These are phyloP conservation scores for Kryptolebias ocellatus DNA, from an alignment of 2,797 vertebrate species.

Conservation along the genomic window DNA sequence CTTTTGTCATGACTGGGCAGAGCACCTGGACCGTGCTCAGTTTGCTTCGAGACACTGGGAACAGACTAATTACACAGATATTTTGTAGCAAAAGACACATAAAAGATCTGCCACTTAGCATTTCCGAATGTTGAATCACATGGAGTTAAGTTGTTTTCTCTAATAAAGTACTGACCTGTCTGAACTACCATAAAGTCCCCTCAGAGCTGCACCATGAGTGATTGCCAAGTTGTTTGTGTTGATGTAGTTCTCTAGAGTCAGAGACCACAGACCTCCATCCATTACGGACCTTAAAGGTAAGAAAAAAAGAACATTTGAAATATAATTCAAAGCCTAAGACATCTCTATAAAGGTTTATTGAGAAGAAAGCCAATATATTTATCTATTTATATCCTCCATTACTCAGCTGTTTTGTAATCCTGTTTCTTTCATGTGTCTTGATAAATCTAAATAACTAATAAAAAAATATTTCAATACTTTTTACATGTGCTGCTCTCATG, in stretches of 20 bases:
- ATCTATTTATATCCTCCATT: too few relatives aligned
- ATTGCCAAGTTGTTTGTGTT: slow-evolving; percentile 58
- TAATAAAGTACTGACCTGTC: slow-evolving; percentile 82
- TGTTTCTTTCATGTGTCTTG: too few relatives aligned
- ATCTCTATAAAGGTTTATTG: too few relatives aligned
- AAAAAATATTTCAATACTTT: too few relatives aligned
- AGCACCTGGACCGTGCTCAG: slow-evolving; percentile 91
- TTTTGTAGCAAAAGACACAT: slow-evolving; percentile 9
- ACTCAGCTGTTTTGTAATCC: too few relatives aligned
- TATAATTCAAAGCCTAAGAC: neutral
- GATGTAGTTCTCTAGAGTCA: slow-evolving; percentile 87
- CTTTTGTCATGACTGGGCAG: slow-evolving; percentile 83
- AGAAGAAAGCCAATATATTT: too few relatives aligned
- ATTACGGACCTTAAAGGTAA: slow-evolving; percentile 84
- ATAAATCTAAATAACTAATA: too few relatives aligned
- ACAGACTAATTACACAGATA: slow-evolving; percentile 82
- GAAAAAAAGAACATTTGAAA: slow-evolving; percentile 29
- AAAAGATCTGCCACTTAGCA: neutral
- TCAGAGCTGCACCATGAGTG: slow-evolving; percentile 67
- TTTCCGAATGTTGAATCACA: neutral
- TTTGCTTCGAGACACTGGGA: slow-evolving; percentile 87
- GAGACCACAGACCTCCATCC: slow-evolving; percentile 90
- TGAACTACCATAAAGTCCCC: slow-evolving; percentile 80
- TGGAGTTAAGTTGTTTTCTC: slow-evolving; percentile 9
- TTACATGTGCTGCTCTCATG: neutral